A percentile compares a stretch with the other conserved stretches of the same genome.
These are phyloP conservation scores for Antedon mediterranea DNA, from an alignment of 53 echinoderm and acorn worm genomes.

Conservation along the genomic window DNA sequence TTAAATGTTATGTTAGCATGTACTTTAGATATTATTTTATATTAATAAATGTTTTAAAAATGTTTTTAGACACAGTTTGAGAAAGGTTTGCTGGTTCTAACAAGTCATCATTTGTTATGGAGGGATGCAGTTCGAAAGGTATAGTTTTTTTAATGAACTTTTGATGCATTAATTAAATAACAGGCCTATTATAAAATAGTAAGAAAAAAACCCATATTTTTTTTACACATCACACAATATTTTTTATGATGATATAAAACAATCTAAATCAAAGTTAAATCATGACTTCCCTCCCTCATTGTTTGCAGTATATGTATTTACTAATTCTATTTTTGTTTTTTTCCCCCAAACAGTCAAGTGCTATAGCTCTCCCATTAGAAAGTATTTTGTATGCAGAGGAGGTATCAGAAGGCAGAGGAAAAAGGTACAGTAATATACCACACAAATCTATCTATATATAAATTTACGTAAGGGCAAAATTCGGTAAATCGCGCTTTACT, in stretches of 20 bases:
- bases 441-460: neutral
- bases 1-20: no score
- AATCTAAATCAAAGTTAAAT: no score
- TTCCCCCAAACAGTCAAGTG: conserved; percentile 21
- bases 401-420: conserved; percentile 40
- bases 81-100: conserved; percentile 50
- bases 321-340: neutral
- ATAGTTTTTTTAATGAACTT: neutral
- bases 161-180: neutral
- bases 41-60: no score
- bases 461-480: no score
- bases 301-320: no score
- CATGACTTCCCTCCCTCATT: no score
- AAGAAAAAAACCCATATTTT: no score
- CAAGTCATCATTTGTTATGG: conserved; percentile 69
- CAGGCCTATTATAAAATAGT: neutral
- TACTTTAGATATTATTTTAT: no score
- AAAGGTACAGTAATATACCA: conserved; percentile 43
- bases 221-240: no score
- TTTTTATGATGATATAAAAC: no score
- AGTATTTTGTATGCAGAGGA: conserved; percentile 66
- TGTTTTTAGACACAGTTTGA: conserved; percentile 74
- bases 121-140: conserved; percentile 50
- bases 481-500: no score
- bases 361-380: conserved; percentile 38